Conservation (phyloP, 1,140 invertebrate species). For the Drosophila eugracilis region DNA sequence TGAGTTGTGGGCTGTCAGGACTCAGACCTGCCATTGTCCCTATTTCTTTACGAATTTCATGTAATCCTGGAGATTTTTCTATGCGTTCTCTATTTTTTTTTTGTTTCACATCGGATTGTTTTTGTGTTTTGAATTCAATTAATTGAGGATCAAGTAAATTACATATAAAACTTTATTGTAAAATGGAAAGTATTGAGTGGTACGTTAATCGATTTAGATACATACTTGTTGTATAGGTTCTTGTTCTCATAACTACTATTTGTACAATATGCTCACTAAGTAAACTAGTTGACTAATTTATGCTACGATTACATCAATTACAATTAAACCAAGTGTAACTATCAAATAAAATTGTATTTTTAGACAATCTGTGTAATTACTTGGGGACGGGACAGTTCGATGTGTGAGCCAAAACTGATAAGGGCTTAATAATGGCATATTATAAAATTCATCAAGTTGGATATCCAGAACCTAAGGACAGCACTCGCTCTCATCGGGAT, state of each 20-base stretch:
- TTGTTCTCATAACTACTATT: slow-evolving; percentile 75
- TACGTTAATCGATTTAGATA: slow-evolving; percentile 34
- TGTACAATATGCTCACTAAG: slow-evolving; percentile 78
- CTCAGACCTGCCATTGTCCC: background rate
- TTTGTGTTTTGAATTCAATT: slow-evolving; percentile 11
- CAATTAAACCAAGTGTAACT: slow-evolving; percentile 56
- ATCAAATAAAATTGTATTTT: slow-evolving; percentile 73
- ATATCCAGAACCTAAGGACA: slow-evolving; percentile 37
- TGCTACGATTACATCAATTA: slow-evolving; percentile 59
- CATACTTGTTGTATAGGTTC: slow-evolving; percentile 51
- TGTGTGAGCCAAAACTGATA: slow-evolving; percentile 15
- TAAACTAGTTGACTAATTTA: slow-evolving; percentile 78
- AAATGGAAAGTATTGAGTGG: slow-evolving; percentile 62
- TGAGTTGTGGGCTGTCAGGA: slow-evolving; percentile 6
- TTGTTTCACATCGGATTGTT: slow-evolving; percentile 10
- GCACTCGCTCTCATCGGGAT: slow-evolving; percentile 64
- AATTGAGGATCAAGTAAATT: slow-evolving; percentile 10
- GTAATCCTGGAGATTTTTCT: slow-evolving; percentile 70
- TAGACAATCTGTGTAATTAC: slow-evolving; percentile 61
- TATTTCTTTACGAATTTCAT: slow-evolving; percentile 64
- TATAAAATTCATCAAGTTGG: background rate
- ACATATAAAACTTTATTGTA: slow-evolving; percentile 34
- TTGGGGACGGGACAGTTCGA: slow-evolving; percentile 39
- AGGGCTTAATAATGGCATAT: slow-evolving; percentile 9
- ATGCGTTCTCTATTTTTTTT: slow-evolving; percentile 38